Conservation (phyloP, 2,888 invertebrate species). For the Tolmerus cingulatus region DNA sequence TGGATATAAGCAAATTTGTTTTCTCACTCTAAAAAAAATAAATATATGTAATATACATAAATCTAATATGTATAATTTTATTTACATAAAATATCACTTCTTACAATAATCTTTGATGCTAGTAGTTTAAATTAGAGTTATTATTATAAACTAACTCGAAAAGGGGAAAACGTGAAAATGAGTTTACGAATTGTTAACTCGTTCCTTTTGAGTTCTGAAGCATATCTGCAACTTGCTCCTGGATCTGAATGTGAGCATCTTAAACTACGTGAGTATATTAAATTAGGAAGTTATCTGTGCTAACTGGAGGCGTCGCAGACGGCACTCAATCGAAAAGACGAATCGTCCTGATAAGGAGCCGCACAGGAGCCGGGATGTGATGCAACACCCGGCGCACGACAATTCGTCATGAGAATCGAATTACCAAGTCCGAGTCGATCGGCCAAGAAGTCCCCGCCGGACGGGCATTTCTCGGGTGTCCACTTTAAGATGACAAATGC, state of each 20-base stretch:
- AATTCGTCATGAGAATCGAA: conserved; percentile 35
- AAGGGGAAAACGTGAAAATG: too few species aligned
- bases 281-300: not conserved
- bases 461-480: not conserved
- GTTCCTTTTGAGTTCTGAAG: not conserved
- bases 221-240: not conserved
- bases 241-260: not conserved
- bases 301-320: not conserved
- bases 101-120: too few species aligned
- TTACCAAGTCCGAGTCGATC: not conserved
- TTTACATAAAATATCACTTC: too few species aligned
- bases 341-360: not conserved
- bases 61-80: too few species aligned
- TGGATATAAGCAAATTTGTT: too few species aligned
- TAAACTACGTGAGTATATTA: not conserved
- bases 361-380: not conserved
- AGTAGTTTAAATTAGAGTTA: too few species aligned
- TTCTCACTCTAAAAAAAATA: too few species aligned
- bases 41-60: too few species aligned
- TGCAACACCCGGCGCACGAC: conserved; percentile 24
- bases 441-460: not conserved
- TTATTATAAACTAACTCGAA: too few species aligned
- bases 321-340: not conserved
- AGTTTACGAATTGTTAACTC: not conserved
- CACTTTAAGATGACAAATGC: conserved; percentile 35